Base-by-base conservation (phyloP, 2,888 invertebrate genomes). In the Scrobipalpa costella region DNA sequence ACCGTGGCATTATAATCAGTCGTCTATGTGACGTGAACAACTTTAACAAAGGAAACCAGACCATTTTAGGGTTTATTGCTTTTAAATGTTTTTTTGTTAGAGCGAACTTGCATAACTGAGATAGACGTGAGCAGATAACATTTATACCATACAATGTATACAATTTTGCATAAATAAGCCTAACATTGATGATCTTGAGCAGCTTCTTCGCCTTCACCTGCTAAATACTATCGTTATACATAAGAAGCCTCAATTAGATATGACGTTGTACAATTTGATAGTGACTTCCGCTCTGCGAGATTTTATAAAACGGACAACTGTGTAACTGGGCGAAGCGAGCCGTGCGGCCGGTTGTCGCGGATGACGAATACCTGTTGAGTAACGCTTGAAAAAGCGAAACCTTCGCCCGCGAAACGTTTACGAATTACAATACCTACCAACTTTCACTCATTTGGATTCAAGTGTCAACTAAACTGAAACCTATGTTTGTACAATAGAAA, bases 381-480 rank as follows among this genome's bases (percentile, higher is more conserved):
- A 89, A 89, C 80, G 80, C 84, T 85, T 86, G 84, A 88, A 88
- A 88, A 87, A 86, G 84, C 85, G 86, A 88, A 88, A 88, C 87
- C 87, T 88, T 88, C 82, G 80, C 74, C 81, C 74, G 80, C 83
- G 79, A 81, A 82, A 78, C 84, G 79, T 76, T 83, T 79, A 81
- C 66, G 47, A 66, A 64, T 66, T 66, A 64, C 84, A 82, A 83
- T 85, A 74, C 79, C 79, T 76, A 47, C 81, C 73, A 84, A 86
- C 90, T 89, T 89, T 89, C 89, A 85, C 88, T 81, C 76, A 79
- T 83, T 83, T 78, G 74, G 79, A 80, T 76, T 80, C 64, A 69
- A 70, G 52, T 52, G 61, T 61, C 52, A 61, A 61, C 61, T 38
- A 61, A 21, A 52, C 52, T 61, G 50, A 61, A 61, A 61, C 34